Base-by-base conservation (phyloP, 2,888 invertebrate species). In the Andrena dorsata region DNA sequence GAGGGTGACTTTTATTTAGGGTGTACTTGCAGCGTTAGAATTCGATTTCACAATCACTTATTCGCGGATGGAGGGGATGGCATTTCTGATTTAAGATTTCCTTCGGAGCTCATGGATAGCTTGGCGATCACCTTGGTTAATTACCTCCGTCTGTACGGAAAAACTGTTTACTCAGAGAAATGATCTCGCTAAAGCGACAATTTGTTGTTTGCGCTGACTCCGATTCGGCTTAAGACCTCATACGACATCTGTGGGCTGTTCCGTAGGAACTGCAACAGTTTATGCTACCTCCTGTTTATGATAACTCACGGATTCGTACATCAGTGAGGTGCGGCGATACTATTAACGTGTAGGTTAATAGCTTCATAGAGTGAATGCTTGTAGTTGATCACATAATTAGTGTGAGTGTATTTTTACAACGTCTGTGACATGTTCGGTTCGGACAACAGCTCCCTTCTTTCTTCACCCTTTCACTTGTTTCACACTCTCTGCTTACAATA, bases 211-310 rank as follows among this genome's bases (percentile, higher is more conserved):
- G 78, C 83, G 66, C 56, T 75, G 77, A 41, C 68, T 77, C 41
- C 56, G 61, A 41, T 74, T 49, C 47, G 32, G 71, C 53, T 56
- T 68, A 51, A 70, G 58, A 47, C 73, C 53, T 65, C 63, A 41
- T 16, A 82, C 83, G 83, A 83, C 83, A 82, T 83, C 82, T 83
- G 82, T 82, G 60, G 69, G 74, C 65, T 77, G 58, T 49, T 60
- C 30, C 56, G 61, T 56, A 51, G 35, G 72, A 70, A 72, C 82
- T 35, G 73, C 56, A 28, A 72, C 72, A 63, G 72, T 63, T 53
- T 68, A 35, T 64, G 61, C 58, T 75, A 71, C 68, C 73, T 71
- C 73, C 77, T 77, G 70, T 83, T 81, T 82, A 82, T 66, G 56
- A 65, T 73, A 82, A 74, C 60, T 56, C 56, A 13, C 66, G 26